phyloP scores from a whole-genome alignment of 2,888 invertebrate genomes.

The Cephus nigrinus region DNA sequence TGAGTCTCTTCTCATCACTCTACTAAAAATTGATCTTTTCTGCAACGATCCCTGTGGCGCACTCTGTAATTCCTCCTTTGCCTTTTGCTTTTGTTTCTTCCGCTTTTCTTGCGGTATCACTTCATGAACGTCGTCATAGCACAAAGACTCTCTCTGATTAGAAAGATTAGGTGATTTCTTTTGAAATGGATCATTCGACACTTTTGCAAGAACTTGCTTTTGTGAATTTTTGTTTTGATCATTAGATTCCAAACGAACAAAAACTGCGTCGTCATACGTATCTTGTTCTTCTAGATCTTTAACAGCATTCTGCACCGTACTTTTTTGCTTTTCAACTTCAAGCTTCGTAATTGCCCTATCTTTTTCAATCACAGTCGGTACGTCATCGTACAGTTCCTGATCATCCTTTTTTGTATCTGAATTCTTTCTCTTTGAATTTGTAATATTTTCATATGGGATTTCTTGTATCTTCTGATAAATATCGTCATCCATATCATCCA shows the following conservation, averaged over 20 bases:
- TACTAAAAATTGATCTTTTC: conserved; percentile 53
- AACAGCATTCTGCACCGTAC: background rate
- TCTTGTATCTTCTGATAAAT: conserved; percentile 61
- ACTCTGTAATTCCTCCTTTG: background rate
- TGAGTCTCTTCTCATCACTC: conserved; percentile 42
- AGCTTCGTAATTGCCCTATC: background rate
- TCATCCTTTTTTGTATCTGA: conserved; percentile 6
- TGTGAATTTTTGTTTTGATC: background rate
- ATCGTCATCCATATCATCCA: conserved; percentile 54
- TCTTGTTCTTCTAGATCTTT: background rate
- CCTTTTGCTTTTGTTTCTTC: background rate
- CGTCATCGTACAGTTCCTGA: conserved; percentile 34
- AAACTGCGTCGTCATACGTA: conserved; percentile 31
- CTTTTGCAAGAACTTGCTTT: background rate
- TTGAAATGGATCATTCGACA: background rate
- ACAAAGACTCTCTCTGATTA: background rate
- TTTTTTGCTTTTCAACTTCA: background rate
- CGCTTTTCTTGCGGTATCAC: background rate
- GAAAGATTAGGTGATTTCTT: background rate
- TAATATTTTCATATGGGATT: conserved; percentile 24
- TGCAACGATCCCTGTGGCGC: conserved; percentile 30
- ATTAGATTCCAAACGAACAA: background rate
- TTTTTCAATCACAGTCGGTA: conserved; percentile 18
- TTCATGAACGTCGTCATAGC: conserved; percentile 36
- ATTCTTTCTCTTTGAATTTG: conserved; percentile 34